Conservation (phyloP, 2,797 vertebrate genomes). For the Rhinella marina region DNA sequence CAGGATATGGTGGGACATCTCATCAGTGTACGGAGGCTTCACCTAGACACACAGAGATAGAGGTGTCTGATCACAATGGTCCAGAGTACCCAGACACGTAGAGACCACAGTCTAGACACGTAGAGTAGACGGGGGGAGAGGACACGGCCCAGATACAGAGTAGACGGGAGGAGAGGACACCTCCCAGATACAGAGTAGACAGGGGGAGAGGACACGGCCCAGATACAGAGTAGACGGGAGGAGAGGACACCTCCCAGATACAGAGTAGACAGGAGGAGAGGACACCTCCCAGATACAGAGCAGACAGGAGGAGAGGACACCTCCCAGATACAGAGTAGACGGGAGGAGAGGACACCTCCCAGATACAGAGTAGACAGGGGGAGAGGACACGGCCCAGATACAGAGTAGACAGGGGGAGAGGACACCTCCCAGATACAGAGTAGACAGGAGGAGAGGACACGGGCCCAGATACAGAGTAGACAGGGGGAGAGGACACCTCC, state of each 20-base stretch:
- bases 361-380: background rate
- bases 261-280: background rate
- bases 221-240: background rate
- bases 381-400: background rate
- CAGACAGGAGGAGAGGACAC: background rate
- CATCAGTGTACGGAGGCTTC: background rate
- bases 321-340: background rate
- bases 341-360: background rate
- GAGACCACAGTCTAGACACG: background rate
- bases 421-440: too few species aligned
- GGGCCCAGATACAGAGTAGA: too few species aligned
- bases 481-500: too few species aligned
- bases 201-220: background rate
- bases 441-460: too few species aligned
- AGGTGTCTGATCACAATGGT: background rate
- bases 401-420: too few species aligned
- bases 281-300: background rate
- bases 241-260: background rate
- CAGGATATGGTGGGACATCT: background rate
- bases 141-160: background rate
- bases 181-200: too few species aligned
- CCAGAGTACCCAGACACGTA: background rate
- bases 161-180: background rate
- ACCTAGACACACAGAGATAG: conserved; percentile 21
- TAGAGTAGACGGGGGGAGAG: background rate